These are phyloP conservation scores for Blastobasis lacticolella DNA, from an alignment of 2,888 invertebrate species.

Conservation along the genomic window DNA sequence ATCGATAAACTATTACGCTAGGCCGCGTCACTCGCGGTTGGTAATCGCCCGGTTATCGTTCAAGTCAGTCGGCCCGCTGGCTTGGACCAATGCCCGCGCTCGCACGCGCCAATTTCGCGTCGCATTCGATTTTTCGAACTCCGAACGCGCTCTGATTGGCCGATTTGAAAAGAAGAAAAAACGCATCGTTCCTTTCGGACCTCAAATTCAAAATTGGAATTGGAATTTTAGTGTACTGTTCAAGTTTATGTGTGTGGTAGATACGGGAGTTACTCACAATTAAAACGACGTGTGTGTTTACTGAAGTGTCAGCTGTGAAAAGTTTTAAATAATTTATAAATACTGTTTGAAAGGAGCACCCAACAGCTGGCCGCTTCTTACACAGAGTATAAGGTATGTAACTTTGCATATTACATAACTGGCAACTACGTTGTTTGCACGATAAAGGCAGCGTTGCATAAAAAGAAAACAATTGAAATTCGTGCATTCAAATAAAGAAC, in stretches of 20 bases:
- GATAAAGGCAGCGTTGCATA: neutral
- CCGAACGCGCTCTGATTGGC: conserved; percentile 13
- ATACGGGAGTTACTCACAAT: no score
- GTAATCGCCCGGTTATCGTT: conserved; percentile 51
- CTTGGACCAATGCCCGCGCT: conserved; percentile 21
- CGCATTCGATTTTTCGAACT: conserved; percentile 17
- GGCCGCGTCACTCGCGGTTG: conserved; percentile 33
- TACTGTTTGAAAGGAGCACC: no score
- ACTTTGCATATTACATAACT: neutral
- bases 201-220: neutral
- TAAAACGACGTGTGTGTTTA: no score
- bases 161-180: neutral
- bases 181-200: neutral
- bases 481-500: no score
- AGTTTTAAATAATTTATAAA: no score
- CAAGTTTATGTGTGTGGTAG: no score
- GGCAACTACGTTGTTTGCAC: no score
- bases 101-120: conserved; percentile 24
- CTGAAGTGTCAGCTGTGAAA: no score
- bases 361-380: no score
- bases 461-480: neutral
- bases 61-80: conserved; percentile 28
- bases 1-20: conserved; percentile 9
- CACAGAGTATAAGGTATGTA: neutral
- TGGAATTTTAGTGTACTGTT: no score